These are phyloP conservation scores for Campoletis raptor DNA, from an alignment of 2,888 invertebrate genomes.

Conservation along the genomic window DNA sequence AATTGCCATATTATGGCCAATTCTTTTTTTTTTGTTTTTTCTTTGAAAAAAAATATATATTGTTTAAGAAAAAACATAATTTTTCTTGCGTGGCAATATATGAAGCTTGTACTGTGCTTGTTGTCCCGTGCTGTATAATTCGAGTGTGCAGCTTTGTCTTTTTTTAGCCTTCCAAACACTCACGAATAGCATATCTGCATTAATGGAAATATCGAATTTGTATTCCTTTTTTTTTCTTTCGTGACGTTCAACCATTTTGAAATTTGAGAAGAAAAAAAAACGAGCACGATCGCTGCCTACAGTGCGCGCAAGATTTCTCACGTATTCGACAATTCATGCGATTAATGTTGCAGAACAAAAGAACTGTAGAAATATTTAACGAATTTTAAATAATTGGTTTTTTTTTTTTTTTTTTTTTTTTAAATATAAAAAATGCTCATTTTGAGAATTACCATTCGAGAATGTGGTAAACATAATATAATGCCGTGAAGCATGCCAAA, in stretches of 20 bases:
- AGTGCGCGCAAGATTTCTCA: conserved; percentile 30
- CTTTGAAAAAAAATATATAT: conserved; percentile 15
- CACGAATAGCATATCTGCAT: conserved; percentile 29
- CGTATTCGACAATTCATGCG: background rate
- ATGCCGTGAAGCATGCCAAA: conserved; percentile 83
- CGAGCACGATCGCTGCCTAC: conserved; percentile 59
- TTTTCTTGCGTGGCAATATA: conserved; percentile 57
- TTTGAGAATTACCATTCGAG: conserved; percentile 82
- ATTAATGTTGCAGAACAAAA: background rate
- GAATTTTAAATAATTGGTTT: no score
- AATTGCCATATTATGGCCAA: conserved; percentile 9
- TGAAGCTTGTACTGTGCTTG: conserved; percentile 66
- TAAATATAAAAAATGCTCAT: conserved; percentile 75
- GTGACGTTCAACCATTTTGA: background rate
- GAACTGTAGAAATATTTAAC: background rate
- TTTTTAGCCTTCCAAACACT: conserved; percentile 56
- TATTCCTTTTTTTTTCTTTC: background rate
- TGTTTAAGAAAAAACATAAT: conserved; percentile 24
- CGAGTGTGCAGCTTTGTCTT: conserved; percentile 66
- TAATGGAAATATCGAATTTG: background rate
- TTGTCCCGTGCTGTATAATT: conserved; percentile 65
- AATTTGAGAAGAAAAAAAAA: conserved; percentile 18
- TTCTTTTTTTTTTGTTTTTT: conserved; percentile 2
- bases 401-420: background rate
- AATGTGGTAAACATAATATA: conserved; percentile 81